Percentiles rank a stretch among this genome's conserved stretches.
Evolutionary conservation across 2,797 vertebrate species (phyloP).

Genomic region (Lepidocolaptes lacrymiger): DNA sequence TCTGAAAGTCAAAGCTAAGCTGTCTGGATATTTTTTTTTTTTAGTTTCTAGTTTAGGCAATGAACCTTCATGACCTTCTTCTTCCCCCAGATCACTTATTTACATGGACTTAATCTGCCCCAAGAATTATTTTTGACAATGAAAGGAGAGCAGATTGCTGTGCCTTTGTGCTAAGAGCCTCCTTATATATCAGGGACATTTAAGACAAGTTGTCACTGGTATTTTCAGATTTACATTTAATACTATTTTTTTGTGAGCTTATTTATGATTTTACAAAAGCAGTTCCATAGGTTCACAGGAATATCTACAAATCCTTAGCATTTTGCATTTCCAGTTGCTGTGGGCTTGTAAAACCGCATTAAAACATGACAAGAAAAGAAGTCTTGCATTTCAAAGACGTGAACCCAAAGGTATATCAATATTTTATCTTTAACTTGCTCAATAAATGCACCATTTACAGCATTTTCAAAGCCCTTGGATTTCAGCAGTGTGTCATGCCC

Average conservation of each 20-base stretch:
- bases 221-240: background rate
- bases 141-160: background rate
- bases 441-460: background rate
- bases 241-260: background rate
- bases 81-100: background rate
- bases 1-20: background rate
- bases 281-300: background rate
- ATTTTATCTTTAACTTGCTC: background rate
- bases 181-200: background rate
- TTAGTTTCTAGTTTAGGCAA: background rate
- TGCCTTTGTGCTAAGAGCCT: background rate
- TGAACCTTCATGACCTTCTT: background rate
- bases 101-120: background rate
- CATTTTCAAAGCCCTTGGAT: background rate
- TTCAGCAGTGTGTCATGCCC: background rate
- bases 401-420: background rate
- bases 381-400: background rate
- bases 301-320: background rate
- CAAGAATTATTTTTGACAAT: background rate
- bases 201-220: background rate
- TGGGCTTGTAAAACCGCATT: background rate
- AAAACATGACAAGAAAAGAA: background rate
- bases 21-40: background rate
- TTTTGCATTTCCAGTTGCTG: background rate
- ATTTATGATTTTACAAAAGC: background rate